These are phyloP conservation scores for Bucco capensis DNA, from an alignment of 2,113 vertebrate species.

Conservation along the genomic window DNA sequence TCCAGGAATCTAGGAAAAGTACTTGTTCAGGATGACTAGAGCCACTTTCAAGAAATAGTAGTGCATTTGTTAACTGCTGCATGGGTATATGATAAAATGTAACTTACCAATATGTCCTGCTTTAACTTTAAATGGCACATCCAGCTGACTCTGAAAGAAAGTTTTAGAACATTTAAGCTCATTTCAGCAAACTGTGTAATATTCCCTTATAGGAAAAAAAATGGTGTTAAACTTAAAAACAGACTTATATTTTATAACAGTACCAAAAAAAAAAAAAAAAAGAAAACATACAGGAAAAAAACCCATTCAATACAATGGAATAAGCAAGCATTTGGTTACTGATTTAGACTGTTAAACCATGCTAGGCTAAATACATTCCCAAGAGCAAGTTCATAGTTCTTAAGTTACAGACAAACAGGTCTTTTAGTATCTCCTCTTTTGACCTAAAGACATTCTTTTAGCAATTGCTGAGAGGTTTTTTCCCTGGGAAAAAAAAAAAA, in stretches of 20 bases:
- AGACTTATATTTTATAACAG: not conserved
- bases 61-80: not conserved
- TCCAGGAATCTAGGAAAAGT: not conserved
- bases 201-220: not conserved
- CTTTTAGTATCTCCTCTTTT: not conserved
- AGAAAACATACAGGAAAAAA: not conserved
- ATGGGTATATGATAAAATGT: not conserved
- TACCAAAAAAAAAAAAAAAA: too few species aligned
- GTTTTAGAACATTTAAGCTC: not conserved
- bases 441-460: not conserved
- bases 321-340: not conserved
- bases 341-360: not conserved
- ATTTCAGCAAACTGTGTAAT: not conserved
- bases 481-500: not conserved
- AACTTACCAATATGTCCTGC: conserved; percentile 93
- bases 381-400: not conserved
- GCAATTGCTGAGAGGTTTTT: not conserved
- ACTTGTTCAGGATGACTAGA: not conserved
- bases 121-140: conserved; percentile 97
- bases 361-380: not conserved
- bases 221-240: not conserved
- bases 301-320: not conserved
- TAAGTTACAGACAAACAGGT: not conserved
- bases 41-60: not conserved
- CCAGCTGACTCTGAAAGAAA: conserved; percentile 87